phyloP scores from a whole-genome alignment of 2,888 invertebrate species.

The Andricus curvator region DNA sequence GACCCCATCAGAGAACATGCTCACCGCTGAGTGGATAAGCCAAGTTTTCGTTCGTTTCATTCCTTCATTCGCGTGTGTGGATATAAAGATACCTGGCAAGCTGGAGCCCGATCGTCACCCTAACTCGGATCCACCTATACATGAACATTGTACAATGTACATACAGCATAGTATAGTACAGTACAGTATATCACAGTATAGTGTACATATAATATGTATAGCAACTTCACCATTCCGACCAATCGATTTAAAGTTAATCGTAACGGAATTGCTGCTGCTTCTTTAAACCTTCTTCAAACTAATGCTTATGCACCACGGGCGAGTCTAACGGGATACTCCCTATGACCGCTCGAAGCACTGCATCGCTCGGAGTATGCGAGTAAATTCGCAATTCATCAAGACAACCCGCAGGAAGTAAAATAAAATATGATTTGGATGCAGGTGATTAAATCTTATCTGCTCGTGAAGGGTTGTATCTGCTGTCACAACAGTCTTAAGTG shows the following conservation, averaged over 20 bases:
- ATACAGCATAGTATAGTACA: not conserved
- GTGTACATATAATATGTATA: not conserved
- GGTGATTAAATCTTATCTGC: conserved; percentile 1
- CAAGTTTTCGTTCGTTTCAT: conserved; percentile 61
- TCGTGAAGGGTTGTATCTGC: not conserved
- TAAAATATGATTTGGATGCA: conserved; percentile 5
- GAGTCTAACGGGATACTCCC: conserved; percentile 14
- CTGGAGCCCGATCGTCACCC: conserved; percentile 3
- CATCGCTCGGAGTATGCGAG: not conserved
- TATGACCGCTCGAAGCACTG: not conserved
- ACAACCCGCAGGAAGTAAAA: not conserved
- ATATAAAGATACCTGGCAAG: conserved; percentile 12
- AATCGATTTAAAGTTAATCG: conserved; percentile 60
- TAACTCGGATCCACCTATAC: not conserved
- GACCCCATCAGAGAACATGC: conserved; percentile 77
- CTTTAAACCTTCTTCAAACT: not conserved
- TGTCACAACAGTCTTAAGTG: conserved; percentile 6
- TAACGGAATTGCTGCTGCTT: conserved; percentile 59
- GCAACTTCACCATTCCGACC: conserved; percentile 56
- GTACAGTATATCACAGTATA: too few relatives aligned
- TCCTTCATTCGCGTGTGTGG: conserved; percentile 46
- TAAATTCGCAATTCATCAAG: conserved; percentile 14
- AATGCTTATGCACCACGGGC: conserved; percentile 6
- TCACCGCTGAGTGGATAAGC: conserved; percentile 65
- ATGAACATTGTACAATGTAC: not conserved